A percentile compares a stretch with the other conserved stretches of the same genome.
phyloP scores from a whole-genome alignment of 2,113 vertebrate genomes.

The Taxidea taxus region DNA sequence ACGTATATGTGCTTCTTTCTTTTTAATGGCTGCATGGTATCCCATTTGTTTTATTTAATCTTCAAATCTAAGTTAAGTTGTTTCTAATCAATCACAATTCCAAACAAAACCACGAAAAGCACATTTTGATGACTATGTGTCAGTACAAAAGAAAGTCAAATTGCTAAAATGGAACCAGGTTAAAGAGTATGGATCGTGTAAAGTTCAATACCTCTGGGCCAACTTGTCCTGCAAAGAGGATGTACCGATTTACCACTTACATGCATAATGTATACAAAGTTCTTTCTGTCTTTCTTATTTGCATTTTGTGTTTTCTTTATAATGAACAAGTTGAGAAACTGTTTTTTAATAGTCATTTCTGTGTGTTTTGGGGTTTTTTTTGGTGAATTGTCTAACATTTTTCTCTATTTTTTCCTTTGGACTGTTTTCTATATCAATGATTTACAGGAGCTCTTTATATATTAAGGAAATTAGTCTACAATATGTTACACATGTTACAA shows the following conservation, averaged over 20 bases:
- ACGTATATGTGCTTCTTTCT: background rate
- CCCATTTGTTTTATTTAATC: background rate
- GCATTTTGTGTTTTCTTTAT: background rate
- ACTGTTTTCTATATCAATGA: background rate
- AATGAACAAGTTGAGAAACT: background rate
- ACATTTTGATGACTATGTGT: background rate
- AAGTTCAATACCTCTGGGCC: background rate
- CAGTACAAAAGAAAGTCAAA: background rate
- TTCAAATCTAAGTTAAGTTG: background rate
- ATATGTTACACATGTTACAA: background rate
- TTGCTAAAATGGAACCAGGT: background rate
- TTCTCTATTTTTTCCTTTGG: background rate
- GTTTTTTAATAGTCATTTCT: background rate
- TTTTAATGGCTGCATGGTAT: background rate
- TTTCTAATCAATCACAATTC: background rate
- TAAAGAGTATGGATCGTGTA: background rate
- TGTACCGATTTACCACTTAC: accelerated
- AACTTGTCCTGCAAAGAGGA: background rate
- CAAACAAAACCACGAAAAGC: background rate
- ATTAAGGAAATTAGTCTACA: background rate
- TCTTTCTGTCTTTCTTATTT: background rate
- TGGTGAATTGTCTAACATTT: background rate
- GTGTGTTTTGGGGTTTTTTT: background rate
- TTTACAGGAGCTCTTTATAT: background rate
- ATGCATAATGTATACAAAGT: accelerated